phyloP scores from a whole-genome alignment of 2,797 vertebrate species.

The Peromyscus aztecus region DNA sequence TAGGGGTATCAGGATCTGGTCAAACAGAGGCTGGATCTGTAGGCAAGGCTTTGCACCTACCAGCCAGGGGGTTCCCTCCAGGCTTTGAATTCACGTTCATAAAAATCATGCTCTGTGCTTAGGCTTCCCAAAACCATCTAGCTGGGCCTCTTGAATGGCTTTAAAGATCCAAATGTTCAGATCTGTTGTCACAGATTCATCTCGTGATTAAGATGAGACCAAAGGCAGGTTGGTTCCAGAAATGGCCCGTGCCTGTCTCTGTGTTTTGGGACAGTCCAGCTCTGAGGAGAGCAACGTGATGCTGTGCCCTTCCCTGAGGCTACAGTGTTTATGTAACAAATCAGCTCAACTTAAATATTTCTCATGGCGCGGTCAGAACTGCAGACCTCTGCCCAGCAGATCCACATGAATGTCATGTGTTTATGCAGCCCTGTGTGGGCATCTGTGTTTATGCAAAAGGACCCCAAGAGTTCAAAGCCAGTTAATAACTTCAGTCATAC shows the following conservation, averaged over 20 bases:
- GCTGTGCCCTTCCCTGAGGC: conserved; percentile 34
- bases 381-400: conserved; percentile 16
- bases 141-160: conserved; percentile 3
- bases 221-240: background rate
- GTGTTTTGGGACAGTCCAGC: background rate
- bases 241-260: background rate
- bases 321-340: conserved; percentile 79
- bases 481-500: conserved; percentile 47
- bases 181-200: background rate
- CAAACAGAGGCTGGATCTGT: background rate
- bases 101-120: background rate
- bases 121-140: background rate
- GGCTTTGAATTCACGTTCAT: background rate
- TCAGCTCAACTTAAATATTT: conserved; percentile 84
- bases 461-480: conserved; percentile 63
- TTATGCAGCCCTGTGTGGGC: conserved; percentile 5
- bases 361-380: conserved; percentile 57
- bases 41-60: background rate
- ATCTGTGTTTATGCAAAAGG: conserved; percentile 61
- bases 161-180: background rate
- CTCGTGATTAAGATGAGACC: background rate
- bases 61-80: too few species aligned
- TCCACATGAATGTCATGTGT: conserved; percentile 19
- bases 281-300: background rate
- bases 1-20: background rate